phyloP scores from a whole-genome alignment of 2,797 vertebrate species.

The Coregonus suidteri region DNA sequence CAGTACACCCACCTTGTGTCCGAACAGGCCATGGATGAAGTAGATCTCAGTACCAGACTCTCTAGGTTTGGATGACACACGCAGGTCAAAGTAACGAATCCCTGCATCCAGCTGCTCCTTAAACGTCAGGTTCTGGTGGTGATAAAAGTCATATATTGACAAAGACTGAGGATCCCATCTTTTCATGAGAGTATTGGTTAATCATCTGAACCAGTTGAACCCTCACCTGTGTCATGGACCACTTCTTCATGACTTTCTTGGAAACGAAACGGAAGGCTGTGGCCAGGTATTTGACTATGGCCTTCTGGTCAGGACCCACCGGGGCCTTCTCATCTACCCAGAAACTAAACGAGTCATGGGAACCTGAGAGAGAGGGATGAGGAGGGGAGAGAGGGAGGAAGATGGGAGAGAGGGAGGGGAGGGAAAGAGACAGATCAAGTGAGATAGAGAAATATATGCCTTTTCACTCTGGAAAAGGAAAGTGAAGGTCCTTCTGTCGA shows the following conservation, averaged over 20 bases:
- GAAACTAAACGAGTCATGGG: slow-evolving; percentile 97
- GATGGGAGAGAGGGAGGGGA: background rate
- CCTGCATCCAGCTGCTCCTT: slow-evolving; percentile 92
- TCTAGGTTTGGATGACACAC: slow-evolving; percentile 93
- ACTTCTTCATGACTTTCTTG: slow-evolving; percentile 97
- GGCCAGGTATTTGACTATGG: slow-evolving; percentile 87
- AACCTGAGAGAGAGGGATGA: slow-evolving; percentile 73
- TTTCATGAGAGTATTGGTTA: background rate
- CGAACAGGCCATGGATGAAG: slow-evolving; percentile 96
- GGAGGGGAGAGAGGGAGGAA: background rate
- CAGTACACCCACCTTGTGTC: slow-evolving; percentile 79
- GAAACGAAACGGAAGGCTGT: slow-evolving; percentile 86
- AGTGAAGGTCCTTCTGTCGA: background rate
- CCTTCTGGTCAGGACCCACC: slow-evolving; percentile 92
- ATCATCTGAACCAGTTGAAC: background rate
- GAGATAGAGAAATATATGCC: background rate
- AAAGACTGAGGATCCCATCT: background rate
- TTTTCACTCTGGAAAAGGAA: background rate
- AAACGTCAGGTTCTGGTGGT: slow-evolving; percentile 84
- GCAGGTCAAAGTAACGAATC: slow-evolving; percentile 96
- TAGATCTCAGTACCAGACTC: slow-evolving; percentile 87
- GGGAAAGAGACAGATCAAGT: too few relatives aligned
- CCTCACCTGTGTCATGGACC: slow-evolving; percentile 91
- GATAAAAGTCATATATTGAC: background rate
- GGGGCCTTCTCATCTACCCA: slow-evolving; percentile 96